phyloP scores from a whole-genome alignment of 35 echinoderm and acorn worm genomes.

The Nesometra sesokonis region DNA sequence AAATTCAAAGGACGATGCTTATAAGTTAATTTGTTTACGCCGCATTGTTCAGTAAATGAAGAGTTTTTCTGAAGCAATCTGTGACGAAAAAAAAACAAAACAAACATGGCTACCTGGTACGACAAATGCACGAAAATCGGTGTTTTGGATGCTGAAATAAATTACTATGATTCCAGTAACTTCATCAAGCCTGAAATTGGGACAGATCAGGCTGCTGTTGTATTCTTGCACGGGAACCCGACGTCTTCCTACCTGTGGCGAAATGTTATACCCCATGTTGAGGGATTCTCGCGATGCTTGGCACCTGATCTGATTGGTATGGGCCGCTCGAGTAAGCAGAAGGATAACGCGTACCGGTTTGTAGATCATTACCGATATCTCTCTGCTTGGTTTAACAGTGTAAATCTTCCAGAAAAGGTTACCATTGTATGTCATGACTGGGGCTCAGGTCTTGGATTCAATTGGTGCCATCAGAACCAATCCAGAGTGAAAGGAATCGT shows the following conservation, averaged over 20 bases:
- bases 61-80: too few relatives aligned
- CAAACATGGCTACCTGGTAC: too few relatives aligned
- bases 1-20: too few relatives aligned
- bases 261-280: slow-evolving; percentile 69
- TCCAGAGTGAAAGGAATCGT: slow-evolving; percentile 43
- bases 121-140: slow-evolving; percentile 42
- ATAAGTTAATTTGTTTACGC: too few relatives aligned
- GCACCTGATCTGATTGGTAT: slow-evolving; percentile 90
- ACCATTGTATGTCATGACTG: slow-evolving; percentile 79
- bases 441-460: slow-evolving; percentile 75
- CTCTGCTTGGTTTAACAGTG: slow-evolving; percentile 63
- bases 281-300: slow-evolving; percentile 69
- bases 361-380: slow-evolving; percentile 81
- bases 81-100: too few relatives aligned
- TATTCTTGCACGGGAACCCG: too few relatives aligned
- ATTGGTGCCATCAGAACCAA: slow-evolving; percentile 60
- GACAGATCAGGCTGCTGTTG: too few relatives aligned
- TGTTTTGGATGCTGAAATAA: slow-evolving; percentile 62
- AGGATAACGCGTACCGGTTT: slow-evolving; percentile 44
- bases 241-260: too few relatives aligned
- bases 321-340: slow-evolving; percentile 63
- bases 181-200: slow-evolving; percentile 16
- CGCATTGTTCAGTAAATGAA: too few relatives aligned
- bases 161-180: slow-evolving; percentile 74
- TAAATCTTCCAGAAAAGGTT: slow-evolving; percentile 63